phyloP scores from a whole-genome alignment of 2,113 vertebrate genomes.

The Diglossa brunneiventris region DNA sequence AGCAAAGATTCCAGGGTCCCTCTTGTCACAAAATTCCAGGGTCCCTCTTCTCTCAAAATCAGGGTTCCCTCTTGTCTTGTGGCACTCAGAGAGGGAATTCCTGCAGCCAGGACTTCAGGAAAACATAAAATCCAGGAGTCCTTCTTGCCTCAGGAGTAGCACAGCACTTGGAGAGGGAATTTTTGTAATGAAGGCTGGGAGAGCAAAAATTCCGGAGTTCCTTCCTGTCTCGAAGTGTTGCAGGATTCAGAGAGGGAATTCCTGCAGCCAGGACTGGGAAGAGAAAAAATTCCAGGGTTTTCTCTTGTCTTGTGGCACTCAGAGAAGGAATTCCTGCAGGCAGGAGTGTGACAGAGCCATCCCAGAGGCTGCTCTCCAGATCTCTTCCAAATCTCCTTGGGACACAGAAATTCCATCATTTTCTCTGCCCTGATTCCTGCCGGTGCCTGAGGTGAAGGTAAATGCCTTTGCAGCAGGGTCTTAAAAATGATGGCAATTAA shows the following conservation, averaged over 20 bases:
- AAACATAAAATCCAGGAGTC: no score
- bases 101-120: neutral
- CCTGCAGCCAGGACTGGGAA: neutral
- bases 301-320: neutral
- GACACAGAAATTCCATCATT: neutral
- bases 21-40: no score
- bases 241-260: neutral
- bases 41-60: no score
- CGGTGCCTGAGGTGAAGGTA: neutral
- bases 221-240: neutral
- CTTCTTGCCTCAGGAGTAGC: no score
- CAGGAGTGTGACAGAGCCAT: fast-evolving
- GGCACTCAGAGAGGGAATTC: neutral
- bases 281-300: neutral
- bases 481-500: neutral
- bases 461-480: neutral
- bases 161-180: no score
- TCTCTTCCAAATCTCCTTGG: neutral
- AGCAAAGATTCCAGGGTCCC: neutral
- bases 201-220: neutral
- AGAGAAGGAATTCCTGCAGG: neutral
- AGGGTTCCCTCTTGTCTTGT: neutral
- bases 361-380: neutral
- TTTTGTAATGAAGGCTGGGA: no score
- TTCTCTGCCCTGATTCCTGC: neutral